These are phyloP conservation scores for Arothron firmamentum DNA, from an alignment of 2,113 vertebrate genomes.

Conservation along the genomic window DNA sequence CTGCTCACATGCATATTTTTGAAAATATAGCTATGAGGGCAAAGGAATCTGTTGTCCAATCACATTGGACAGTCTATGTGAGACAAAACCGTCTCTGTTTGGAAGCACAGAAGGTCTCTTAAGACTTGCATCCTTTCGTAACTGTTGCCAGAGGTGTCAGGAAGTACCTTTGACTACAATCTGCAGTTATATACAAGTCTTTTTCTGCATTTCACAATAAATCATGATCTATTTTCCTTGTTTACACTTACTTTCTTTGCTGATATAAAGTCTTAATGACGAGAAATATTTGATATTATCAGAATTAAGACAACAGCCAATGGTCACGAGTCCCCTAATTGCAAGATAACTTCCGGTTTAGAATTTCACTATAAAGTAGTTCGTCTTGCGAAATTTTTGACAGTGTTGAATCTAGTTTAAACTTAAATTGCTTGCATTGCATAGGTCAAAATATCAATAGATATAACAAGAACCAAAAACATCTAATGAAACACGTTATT, in stretches of 20 bases:
- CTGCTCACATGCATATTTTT: not conserved
- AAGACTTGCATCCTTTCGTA: constrained; percentile 25
- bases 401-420: too few species aligned
- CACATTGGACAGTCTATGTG: constrained; percentile 24
- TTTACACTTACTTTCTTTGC: too few species aligned
- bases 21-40: not conserved
- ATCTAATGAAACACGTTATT: too few species aligned
- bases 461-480: too few species aligned
- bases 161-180: not conserved
- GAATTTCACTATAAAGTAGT: constrained; percentile 24
- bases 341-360: constrained; percentile 6
- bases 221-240: too few species aligned
- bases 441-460: too few species aligned
- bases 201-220: not conserved
- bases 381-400: too few species aligned
- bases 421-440: too few species aligned
- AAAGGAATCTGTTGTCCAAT: constrained; percentile 10
- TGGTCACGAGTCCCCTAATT: not conserved
- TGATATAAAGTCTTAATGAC: too few species aligned
- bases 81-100: constrained; percentile 42
- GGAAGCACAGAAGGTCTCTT: constrained; percentile 5
- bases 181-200: not conserved
- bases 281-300: too few species aligned
- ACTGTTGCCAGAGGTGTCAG: not conserved
- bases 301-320: not conserved